These are phyloP conservation scores for Teinopalpus imperialis DNA, from an alignment of 2,888 invertebrate species.

Conservation along the genomic window DNA sequence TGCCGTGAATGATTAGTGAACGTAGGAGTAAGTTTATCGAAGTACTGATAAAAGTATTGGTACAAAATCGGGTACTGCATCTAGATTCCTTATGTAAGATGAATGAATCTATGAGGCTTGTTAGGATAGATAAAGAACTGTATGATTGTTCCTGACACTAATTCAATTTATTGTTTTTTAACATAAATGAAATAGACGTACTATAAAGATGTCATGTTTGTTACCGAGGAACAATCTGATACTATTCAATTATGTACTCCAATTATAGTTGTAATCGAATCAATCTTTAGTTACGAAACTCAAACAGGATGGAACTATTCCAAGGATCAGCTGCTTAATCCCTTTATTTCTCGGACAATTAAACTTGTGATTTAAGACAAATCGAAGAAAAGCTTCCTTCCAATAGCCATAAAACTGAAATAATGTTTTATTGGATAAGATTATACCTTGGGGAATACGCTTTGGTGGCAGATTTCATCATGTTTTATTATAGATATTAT, in stretches of 20 bases:
- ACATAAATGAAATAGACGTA: too few relatives aligned
- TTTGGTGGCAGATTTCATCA: slow-evolving; percentile 30
- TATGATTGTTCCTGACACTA: too few relatives aligned
- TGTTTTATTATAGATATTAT: slow-evolving; percentile 15
- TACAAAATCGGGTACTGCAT: too few relatives aligned
- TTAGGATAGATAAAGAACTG: too few relatives aligned
- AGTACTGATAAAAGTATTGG: too few relatives aligned
- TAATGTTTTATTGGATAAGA: slow-evolving; percentile 36
- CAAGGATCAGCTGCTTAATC: slow-evolving; percentile 61
- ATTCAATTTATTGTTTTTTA: too few relatives aligned
- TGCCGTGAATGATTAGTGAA: too few relatives aligned
- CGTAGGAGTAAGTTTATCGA: too few relatives aligned
- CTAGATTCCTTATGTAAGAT: too few relatives aligned
- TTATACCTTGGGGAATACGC: slow-evolving; percentile 16
- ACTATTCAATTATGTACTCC: slow-evolving; percentile 13
- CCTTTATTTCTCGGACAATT: slow-evolving; percentile 78
- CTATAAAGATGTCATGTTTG: neutral
- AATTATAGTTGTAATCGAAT: slow-evolving; percentile 15
- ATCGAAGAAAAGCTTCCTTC: slow-evolving; percentile 52
- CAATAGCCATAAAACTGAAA: slow-evolving; percentile 32
- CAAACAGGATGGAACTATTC: slow-evolving; percentile 35
- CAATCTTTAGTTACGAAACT: slow-evolving; percentile 31
- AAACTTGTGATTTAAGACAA: slow-evolving; percentile 75
- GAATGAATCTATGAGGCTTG: too few relatives aligned
- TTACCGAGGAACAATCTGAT: neutral